Percentiles rank a stretch among this genome's conserved stretches.
phyloP scores from a whole-genome alignment of 2,888 invertebrate genomes.

The Stegana nigrithorax region DNA sequence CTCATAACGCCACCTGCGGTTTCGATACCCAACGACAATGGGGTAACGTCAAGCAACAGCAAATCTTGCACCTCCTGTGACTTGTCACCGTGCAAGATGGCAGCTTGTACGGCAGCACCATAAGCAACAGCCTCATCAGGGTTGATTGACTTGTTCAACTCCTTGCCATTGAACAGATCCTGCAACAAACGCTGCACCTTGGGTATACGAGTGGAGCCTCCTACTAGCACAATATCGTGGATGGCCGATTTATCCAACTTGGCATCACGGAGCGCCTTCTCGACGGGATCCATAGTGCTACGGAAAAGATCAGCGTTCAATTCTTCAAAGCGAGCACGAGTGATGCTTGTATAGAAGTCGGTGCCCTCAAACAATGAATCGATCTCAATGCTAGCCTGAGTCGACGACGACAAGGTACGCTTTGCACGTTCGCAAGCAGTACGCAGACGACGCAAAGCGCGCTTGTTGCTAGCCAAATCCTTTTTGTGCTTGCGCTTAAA shows the following conservation, averaged over 20 bases:
- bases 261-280: slow-evolving; percentile 92
- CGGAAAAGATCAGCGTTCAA: slow-evolving; percentile 94
- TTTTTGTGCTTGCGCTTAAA: slow-evolving; percentile 93
- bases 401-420: slow-evolving; percentile 84
- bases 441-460: slow-evolving; percentile 87
- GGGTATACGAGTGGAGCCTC: slow-evolving; percentile 96
- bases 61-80: slow-evolving; percentile 89
- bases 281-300: slow-evolving; percentile 93
- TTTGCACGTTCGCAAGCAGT: slow-evolving; percentile 91
- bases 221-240: slow-evolving; percentile 89
- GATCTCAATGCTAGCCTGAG: slow-evolving; percentile 91
- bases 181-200: slow-evolving; percentile 96
- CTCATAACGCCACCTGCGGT: slow-evolving; percentile 95
- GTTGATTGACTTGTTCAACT: slow-evolving; percentile 94
- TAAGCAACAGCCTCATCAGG: slow-evolving; percentile 97
- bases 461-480: slow-evolving; percentile 85
- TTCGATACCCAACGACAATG: slow-evolving; percentile 88
- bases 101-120: slow-evolving; percentile 95
- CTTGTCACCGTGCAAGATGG: slow-evolving; percentile 89
- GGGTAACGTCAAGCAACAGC: slow-evolving; percentile 89
- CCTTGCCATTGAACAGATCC: slow-evolving; percentile 94
- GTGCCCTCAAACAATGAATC: slow-evolving; percentile 93
- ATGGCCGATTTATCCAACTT: slow-evolving; percentile 93
- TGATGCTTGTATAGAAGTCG: slow-evolving; percentile 94
- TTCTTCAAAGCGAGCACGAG: slow-evolving; percentile 96